Conservation (phyloP, 1,140 invertebrate genomes). For the Saccostrea cuccullata region DNA sequence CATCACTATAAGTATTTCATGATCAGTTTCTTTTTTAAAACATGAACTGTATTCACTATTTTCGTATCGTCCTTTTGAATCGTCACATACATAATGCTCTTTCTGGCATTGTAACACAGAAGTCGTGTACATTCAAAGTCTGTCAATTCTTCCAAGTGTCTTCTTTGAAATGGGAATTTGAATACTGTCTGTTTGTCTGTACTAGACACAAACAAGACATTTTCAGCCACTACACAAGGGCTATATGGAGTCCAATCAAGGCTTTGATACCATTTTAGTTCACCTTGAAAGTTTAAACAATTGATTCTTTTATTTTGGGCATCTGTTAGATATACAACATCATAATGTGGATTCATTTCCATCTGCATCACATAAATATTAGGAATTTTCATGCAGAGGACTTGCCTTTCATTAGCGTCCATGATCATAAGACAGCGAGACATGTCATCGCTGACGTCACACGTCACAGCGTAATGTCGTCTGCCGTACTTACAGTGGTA, state of each 20-base stretch:
- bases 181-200: background rate
- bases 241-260: background rate
- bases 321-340: background rate
- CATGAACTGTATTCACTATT: background rate
- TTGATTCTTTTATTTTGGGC: background rate
- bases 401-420: background rate
- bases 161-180: background rate
- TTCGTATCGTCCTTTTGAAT: background rate
- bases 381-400: background rate
- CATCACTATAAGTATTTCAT: no score
- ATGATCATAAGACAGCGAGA: background rate
- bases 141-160: background rate
- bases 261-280: background rate
- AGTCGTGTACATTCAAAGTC: background rate
- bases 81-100: background rate
- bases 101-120: background rate
- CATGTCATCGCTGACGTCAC: background rate
- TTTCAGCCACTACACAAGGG: background rate
- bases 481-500: background rate
- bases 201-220: background rate
- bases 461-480: background rate
- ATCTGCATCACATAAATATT: background rate
- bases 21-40: constrained; percentile 5
- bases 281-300: background rate
- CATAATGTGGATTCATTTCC: background rate